A percentile compares a stretch with the other conserved stretches of the same genome.
Evolutionary conservation across 2,113 vertebrate species (phyloP).

Genomic region (Dicerorhinus sumatrensis): DNA sequence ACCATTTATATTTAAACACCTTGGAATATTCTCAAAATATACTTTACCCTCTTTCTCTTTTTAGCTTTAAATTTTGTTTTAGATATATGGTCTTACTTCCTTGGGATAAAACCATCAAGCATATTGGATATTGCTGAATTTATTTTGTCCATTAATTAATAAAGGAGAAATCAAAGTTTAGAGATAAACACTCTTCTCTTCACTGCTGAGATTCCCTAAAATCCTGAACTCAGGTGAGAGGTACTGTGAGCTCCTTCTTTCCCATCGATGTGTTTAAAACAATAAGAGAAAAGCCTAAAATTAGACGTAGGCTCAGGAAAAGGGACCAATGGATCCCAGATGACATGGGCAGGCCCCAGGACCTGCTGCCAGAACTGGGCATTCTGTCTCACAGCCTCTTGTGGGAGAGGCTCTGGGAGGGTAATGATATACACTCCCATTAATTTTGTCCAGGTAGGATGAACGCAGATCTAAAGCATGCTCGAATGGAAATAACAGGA

Average conservation of each 20-base stretch:
- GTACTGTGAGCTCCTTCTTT: background rate
- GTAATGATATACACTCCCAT: background rate
- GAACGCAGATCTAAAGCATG: background rate
- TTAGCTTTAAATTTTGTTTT: slow-evolving; percentile 43
- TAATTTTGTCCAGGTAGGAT: background rate
- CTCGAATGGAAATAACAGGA: background rate
- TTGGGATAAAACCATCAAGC: background rate
- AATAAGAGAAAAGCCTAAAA: background rate
- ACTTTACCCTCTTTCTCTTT: background rate
- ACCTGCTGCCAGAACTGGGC: background rate
- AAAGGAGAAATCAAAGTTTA: background rate
- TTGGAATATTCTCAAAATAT: slow-evolving; percentile 13
- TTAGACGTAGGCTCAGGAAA: background rate
- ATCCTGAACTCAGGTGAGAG: background rate
- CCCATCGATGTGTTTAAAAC: background rate
- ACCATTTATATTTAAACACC: background rate
- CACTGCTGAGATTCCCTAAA: background rate
- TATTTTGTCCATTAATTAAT: slow-evolving; percentile 3
- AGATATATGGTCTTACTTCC: background rate
- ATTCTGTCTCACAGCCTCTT: background rate
- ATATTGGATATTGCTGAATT: background rate
- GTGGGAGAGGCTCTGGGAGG: background rate
- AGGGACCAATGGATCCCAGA: background rate
- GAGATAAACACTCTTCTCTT: background rate
- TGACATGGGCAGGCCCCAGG: background rate